Percentiles rank a stretch among this genome's conserved stretches.
These are phyloP conservation scores for Hexactinellida sp. DNA, from an alignment of 37 sponge, comb jelly and placozoan genomes.

Conservation along the genomic window DNA sequence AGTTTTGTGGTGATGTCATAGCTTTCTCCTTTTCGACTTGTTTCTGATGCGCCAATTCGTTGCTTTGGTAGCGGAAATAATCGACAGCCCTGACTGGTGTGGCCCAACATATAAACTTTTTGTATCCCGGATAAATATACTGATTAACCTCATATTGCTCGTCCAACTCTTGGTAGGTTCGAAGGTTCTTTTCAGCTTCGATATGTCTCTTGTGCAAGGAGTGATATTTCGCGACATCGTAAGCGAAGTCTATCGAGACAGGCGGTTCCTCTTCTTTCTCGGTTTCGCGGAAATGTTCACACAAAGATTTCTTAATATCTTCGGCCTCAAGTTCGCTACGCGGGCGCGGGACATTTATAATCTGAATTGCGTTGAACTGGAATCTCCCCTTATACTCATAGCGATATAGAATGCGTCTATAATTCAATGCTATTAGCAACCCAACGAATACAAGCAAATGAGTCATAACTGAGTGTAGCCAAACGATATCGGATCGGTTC, in stretches of 20 bases:
- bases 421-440: neutral
- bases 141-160: neutral
- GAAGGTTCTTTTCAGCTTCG: neutral
- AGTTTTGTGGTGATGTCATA: neutral
- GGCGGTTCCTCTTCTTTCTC: neutral
- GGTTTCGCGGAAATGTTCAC: neutral
- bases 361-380: neutral
- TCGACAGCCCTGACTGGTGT: neutral
- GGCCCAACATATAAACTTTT: neutral
- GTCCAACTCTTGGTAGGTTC: neutral
- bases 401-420: slow-evolving; percentile 1
- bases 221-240: neutral
- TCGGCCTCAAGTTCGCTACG: neutral
- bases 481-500: neutral
- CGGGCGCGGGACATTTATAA: neutral
- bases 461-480: neutral
- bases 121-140: neutral
- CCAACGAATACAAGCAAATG: neutral
- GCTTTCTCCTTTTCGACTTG: neutral
- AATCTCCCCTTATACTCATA: neutral
- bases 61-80: neutral
- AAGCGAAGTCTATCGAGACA: neutral
- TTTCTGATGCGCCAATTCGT: neutral
- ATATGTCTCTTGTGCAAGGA: neutral
- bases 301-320: neutral